Evolutionary conservation across 2,113 vertebrate species (phyloP), one percentile per base, ranked within the genome.

Genomic region (Pachypanchax playfairii): DNA sequence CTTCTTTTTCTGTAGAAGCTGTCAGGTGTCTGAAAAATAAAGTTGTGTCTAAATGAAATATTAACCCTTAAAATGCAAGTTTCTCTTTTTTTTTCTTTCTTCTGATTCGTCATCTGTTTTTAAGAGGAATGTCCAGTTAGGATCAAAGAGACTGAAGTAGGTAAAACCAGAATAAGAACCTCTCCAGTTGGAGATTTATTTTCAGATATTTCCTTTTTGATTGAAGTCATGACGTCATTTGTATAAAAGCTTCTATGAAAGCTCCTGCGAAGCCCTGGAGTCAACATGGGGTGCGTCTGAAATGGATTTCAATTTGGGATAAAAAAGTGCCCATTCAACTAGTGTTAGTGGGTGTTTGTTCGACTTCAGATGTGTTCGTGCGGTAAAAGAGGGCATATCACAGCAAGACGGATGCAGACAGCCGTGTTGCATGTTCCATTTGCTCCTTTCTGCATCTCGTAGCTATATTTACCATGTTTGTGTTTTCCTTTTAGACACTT

Each of bases 401-500:
- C 79, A 79, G 81, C 72, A 17, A 59, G 82, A 60, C 60, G 4
- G 4, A 75, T 58, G 51, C 76, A 65, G 55, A 57, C 62, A 17
- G 74, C 85, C 79, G 46, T 71, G 50, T 77, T 70, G 11, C 49
- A 59, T n/a, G n/a, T 83, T 89, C 77, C 65, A 53, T 72, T 82
- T 75, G 76, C 78, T 77, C 53, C 41, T 67, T 64, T 58, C 55
- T 35, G 11, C 64, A 21, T 79, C 79, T 62, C 2, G 65, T 11
- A n/a, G 73, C 85, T 87, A 87, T 80, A 82, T 87, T 88, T 86
- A 84, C 75, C 75, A 47, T 82, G 76, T 88, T 85, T 86, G 49
- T 80, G 73, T 84, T 63, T 71, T 53, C 70, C 78, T 74, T 84
- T 82, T 67, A 61, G 59, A 64, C 55, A 35, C 54, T 47, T 73